A percentile compares a stretch with the other conserved stretches of the same genome.
These are phyloP conservation scores for Leptodirus hochenwartii DNA, from an alignment of 2,888 invertebrate species.

Conservation along the genomic window DNA sequence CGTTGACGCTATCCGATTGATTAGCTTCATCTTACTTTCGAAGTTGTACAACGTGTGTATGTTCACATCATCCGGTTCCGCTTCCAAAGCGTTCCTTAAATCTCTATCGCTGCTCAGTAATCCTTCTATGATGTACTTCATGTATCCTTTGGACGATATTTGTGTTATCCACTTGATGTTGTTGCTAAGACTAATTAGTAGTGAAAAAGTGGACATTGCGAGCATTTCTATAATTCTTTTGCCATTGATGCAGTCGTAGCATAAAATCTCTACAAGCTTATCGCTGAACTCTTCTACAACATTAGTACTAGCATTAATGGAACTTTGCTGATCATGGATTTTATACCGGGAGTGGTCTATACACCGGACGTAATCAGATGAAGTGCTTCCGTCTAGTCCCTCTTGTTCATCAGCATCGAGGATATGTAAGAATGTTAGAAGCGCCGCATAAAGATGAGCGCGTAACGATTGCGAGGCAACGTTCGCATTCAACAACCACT, in stretches of 20 bases:
- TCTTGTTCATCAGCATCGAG: constrained; percentile 32
- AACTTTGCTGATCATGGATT: constrained; percentile 21
- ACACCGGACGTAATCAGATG: constrained; percentile 45
- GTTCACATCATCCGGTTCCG: constrained; percentile 43
- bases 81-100: constrained; percentile 43
- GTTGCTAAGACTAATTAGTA: constrained; percentile 56
- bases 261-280: constrained; percentile 60
- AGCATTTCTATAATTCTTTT: constrained; percentile 83
- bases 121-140: constrained; percentile 69
- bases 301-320: constrained; percentile 32
- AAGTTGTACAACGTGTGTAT: constrained; percentile 68
- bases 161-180: constrained; percentile 45
- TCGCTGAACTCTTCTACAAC: constrained; percentile 61
- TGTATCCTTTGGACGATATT: constrained; percentile 45
- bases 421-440: constrained; percentile 65
- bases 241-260: constrained; percentile 73
- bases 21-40: constrained; percentile 69
- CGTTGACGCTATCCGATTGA: constrained; percentile 49
- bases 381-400: constrained; percentile 21
- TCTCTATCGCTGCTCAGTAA: constrained; percentile 56
- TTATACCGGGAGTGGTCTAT: constrained; percentile 36
- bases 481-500: constrained; percentile 68
- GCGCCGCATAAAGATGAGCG: constrained; percentile 70
- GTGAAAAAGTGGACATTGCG: constrained; percentile 64
- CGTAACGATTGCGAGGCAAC: constrained; percentile 67